Conservation (phyloP, 2,888 invertebrate genomes). For the Magallana nippona region DNA sequence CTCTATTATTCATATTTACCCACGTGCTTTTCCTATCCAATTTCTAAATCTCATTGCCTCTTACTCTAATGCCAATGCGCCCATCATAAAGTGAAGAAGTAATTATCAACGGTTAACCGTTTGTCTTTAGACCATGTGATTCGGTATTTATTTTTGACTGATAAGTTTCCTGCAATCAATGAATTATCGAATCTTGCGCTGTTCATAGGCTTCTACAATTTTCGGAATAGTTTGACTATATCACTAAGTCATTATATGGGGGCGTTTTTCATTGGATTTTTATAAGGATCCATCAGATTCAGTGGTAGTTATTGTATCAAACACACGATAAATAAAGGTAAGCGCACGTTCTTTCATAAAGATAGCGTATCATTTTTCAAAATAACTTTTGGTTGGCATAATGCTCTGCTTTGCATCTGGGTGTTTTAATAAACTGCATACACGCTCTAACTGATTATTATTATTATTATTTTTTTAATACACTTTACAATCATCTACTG, state of each 20-base stretch:
- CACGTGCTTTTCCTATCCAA: too few species aligned
- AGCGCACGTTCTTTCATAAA: too few species aligned
- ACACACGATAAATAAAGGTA: too few species aligned
- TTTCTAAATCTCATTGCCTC: not conserved
- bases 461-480: too few species aligned
- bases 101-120: not conserved
- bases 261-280: not conserved
- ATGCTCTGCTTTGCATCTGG: too few species aligned
- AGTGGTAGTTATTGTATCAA: too few species aligned
- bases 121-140: conserved; percentile 7
- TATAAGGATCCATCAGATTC: too few species aligned
- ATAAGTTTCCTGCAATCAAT: conserved; percentile 15
- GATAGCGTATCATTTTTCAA: too few species aligned
- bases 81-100: conserved; percentile 2
- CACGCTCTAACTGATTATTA: too few species aligned
- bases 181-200: conserved; percentile 1
- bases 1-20: conserved; percentile 5
- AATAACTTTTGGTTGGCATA: too few species aligned
- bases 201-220: not conserved
- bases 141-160: conserved; percentile 12
- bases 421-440: too few species aligned
- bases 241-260: not conserved
- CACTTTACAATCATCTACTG: too few species aligned
- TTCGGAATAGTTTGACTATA: not conserved
- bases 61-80: not conserved